Percentiles rank a stretch among this genome's conserved stretches.
Evolutionary conservation across 2,113 vertebrate genomes (phyloP).

Genomic region (Trichomycterus rosablanca): DNA sequence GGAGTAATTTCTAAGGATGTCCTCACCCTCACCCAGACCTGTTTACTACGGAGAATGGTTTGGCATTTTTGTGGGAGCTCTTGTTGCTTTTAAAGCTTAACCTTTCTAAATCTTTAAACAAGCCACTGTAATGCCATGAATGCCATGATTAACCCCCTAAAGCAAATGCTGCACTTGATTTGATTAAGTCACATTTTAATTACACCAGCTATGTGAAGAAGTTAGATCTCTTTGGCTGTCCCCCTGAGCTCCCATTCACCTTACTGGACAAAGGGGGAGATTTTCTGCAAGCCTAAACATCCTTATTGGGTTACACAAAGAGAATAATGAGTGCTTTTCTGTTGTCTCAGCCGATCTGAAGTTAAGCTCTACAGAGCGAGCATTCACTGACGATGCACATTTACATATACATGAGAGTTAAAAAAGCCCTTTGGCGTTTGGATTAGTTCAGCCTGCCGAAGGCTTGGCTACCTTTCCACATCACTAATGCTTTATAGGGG

Average conservation of each 20-base stretch:
- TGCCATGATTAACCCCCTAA: constrained; percentile 39
- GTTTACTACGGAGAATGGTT: background rate
- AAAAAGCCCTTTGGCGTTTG: constrained; percentile 53
- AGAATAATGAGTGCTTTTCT: constrained; percentile 64
- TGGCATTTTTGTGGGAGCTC: background rate
- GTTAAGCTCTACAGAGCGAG: constrained; percentile 49
- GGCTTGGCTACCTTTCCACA: constrained; percentile 53
- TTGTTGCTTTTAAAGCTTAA: constrained; percentile 2
- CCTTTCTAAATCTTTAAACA: constrained; percentile 30
- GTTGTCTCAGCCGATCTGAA: constrained; percentile 53
- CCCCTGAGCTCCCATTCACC: constrained; percentile 52
- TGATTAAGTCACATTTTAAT: constrained; percentile 57
- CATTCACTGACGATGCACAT: constrained; percentile 47
- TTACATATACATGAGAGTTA: constrained; percentile 66
- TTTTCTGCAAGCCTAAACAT: constrained; percentile 51
- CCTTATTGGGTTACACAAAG: constrained; percentile 51
- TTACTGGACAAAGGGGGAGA: constrained; percentile 41
- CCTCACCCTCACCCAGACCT: background rate
- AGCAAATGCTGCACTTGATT: constrained; percentile 38
- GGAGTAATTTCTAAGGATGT: background rate
- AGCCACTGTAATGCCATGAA: constrained; percentile 34
- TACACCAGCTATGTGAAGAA: constrained; percentile 45
- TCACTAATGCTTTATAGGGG: constrained; percentile 52
- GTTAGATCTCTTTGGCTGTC: constrained; percentile 57
- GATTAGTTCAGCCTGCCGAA: constrained; percentile 59